phyloP scores from a whole-genome alignment of 2,113 vertebrate species.

The Eublepharis macularius region DNA sequence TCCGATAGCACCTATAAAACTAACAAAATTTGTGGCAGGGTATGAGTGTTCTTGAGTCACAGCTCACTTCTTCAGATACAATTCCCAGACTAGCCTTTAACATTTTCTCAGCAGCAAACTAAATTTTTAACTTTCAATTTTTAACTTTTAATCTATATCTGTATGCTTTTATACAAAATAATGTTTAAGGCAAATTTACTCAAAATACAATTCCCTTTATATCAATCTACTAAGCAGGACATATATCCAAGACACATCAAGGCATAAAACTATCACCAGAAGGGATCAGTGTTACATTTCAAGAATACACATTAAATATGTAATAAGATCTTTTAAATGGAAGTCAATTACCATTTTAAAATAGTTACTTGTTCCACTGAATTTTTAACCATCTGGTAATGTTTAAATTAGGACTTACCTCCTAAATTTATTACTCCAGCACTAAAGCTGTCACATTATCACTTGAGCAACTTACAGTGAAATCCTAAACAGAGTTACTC shows the following conservation, averaged over 20 bases:
- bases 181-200: neutral
- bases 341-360: neutral
- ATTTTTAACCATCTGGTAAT: neutral
- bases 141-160: neutral
- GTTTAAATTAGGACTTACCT: neutral
- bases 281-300: constrained; percentile 47
- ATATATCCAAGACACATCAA: neutral
- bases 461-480: neutral
- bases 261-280: constrained; percentile 21
- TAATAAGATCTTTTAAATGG: neutral
- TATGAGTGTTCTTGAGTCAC: too few relatives aligned
- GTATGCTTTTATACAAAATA: neutral
- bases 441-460: neutral
- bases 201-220: neutral
- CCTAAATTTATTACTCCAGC: neutral
- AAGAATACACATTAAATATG: neutral
- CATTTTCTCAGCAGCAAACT: neutral
- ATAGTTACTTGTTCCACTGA: too few relatives aligned
- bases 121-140: neutral
- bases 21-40: too few relatives aligned
- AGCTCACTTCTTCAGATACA: neutral
- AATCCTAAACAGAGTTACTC: too few relatives aligned
- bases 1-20: too few relatives aligned
- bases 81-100: neutral
- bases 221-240: neutral